phyloP scores from a whole-genome alignment of 2,797 vertebrate species.

The Schizopygopsis malacanthus region DNA sequence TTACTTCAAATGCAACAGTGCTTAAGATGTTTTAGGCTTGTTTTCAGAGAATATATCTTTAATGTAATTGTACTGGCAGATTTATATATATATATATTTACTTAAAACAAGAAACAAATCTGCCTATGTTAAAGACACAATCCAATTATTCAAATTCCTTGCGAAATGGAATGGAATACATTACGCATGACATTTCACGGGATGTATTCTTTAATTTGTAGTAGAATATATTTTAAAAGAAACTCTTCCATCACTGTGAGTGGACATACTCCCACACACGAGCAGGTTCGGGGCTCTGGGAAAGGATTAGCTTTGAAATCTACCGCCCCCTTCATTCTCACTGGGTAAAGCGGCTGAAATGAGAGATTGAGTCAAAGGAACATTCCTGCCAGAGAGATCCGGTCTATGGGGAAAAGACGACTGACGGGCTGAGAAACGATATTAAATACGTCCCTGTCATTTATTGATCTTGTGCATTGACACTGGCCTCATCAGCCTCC shows the following conservation, averaged over 20 bases:
- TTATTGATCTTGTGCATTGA: conserved; percentile 48
- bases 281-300: conserved; percentile 19
- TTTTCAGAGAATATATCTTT: not conserved
- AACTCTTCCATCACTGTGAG: not conserved
- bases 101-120: not conserved
- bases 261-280: conserved; percentile 33
- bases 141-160: not conserved
- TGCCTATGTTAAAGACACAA: not conserved
- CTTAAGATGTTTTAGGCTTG: not conserved
- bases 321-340: conserved; percentile 45
- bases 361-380: conserved; percentile 51
- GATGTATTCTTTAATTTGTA: not conserved
- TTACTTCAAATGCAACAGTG: not conserved
- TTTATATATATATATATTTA: no score
- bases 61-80: not conserved
- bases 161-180: conserved; percentile 17
- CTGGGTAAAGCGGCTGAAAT: conserved; percentile 12
- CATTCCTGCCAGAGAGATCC: conserved; percentile 19
- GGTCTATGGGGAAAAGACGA: conserved; percentile 15
- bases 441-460: conserved; percentile 40
- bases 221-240: conserved; percentile 10
- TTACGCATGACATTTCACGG: not conserved
- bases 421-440: conserved; percentile 42
- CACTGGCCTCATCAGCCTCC: conserved; percentile 31
- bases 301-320: conserved; percentile 49